Evolutionary conservation across 1,140 invertebrate species (phyloP).

Genomic region (Drosophila subobscura): DNA sequence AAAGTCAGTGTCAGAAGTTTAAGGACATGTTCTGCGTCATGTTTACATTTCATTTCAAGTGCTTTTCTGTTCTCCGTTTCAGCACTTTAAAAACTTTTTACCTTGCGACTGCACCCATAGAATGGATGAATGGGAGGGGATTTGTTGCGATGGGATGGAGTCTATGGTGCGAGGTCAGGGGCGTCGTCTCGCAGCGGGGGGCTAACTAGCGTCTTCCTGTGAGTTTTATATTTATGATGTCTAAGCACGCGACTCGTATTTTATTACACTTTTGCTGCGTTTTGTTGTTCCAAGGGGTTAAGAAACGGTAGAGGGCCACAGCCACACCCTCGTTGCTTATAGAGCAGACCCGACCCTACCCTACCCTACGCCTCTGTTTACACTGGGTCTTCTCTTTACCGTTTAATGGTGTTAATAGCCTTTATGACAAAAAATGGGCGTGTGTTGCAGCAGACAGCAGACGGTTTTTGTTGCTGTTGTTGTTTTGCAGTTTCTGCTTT

Average conservation of each 20-base stretch:
- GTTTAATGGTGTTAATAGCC: slow-evolving; percentile 68
- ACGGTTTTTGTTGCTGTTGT: slow-evolving; percentile 24
- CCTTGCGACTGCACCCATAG: slow-evolving; percentile 23
- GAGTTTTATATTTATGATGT: slow-evolving; percentile 70
- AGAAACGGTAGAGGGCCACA: slow-evolving; percentile 13
- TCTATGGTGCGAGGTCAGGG: slow-evolving; percentile 33
- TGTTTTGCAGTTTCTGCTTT: slow-evolving; percentile 10
- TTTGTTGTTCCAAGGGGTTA: slow-evolving; percentile 51
- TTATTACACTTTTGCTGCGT: slow-evolving; percentile 53
- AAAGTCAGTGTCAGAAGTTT: slow-evolving; percentile 55
- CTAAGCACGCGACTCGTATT: slow-evolving; percentile 67
- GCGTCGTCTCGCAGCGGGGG: slow-evolving; percentile 28
- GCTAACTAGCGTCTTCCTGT: slow-evolving; percentile 48
- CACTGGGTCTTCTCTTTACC: slow-evolving; percentile 35
- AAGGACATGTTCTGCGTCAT: slow-evolving; percentile 62
- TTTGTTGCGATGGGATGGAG: background rate
- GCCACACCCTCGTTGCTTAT: slow-evolving; percentile 31
- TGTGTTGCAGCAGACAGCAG: slow-evolving; percentile 35
- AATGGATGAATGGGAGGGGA: too few relatives aligned
- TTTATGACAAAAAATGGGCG: slow-evolving; percentile 45
- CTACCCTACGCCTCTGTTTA: slow-evolving; percentile 9
- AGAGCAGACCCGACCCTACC: slow-evolving; percentile 22
- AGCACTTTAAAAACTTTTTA: slow-evolving; percentile 54
- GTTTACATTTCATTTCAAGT: slow-evolving; percentile 59
- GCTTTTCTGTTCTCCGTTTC: background rate